phyloP scores from a whole-genome alignment of 2,888 invertebrate genomes.

The Syrphus vitripennis region DNA sequence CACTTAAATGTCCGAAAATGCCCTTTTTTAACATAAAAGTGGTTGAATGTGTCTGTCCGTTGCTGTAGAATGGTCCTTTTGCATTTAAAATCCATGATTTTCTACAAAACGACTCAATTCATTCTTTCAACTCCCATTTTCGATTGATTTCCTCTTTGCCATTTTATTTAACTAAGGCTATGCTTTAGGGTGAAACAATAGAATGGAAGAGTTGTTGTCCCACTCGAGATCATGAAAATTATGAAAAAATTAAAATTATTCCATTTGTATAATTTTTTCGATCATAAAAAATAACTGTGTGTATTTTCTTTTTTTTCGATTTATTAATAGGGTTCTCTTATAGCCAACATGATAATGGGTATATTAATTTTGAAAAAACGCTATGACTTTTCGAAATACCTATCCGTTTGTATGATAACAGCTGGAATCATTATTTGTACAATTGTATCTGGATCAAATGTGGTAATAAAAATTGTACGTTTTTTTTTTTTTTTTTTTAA shows the following conservation, averaged over 20 bases:
- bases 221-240: too few species aligned
- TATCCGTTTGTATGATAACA: constrained; percentile 96
- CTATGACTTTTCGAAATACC: constrained; percentile 91
- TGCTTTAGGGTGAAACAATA: too few species aligned
- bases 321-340: constrained; percentile 87
- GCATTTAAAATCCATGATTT: too few species aligned
- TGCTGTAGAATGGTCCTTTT: too few species aligned
- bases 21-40: too few species aligned
- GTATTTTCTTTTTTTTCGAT: neutral
- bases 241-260: neutral
- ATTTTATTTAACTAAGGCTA: too few species aligned
- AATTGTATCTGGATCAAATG: constrained; percentile 89
- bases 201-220: too few species aligned
- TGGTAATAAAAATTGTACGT: constrained; percentile 77
- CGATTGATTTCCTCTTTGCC: too few species aligned
- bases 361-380: constrained; percentile 92
- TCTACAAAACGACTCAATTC: too few species aligned
- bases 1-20: too few species aligned
- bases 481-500: neutral
- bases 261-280: neutral
- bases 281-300: neutral
- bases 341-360: constrained; percentile 98
- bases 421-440: constrained; percentile 96
- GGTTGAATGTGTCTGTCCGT: too few species aligned
- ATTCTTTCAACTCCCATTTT: too few species aligned